Base-by-base conservation (phyloP, 2,888 invertebrate species). In the Lomographa bimaculata region DNA sequence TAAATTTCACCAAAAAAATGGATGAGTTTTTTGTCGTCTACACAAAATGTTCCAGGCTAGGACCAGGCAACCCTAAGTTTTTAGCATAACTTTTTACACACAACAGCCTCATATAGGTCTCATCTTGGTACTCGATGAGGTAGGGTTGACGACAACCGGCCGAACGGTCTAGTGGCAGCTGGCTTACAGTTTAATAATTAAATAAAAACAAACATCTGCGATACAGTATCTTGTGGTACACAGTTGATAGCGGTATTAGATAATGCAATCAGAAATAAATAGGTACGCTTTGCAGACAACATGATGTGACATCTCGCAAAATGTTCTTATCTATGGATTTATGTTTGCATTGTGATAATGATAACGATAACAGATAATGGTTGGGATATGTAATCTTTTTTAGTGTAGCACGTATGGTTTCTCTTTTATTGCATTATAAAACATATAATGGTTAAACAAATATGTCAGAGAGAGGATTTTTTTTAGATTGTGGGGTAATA, bases 291-390 rank as follows among this genome's bases (percentile, higher is more conserved):
- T 68, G 65, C 62, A 57, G 53, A 68, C 60, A 68, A 63, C 57
- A 66, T 68, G 72, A 79, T 71, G 72, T 64, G 70, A 54, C 75
- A 81, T 83, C 78, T 79, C 76, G 62, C 71, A 72, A 77, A 79
- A 77, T 54, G 50, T 12, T 9, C 25, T 27, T 80, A 81, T 80
- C 80, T 58, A 60, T 50, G 51, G 59, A 70, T 73, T 71, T 71
- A 40, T 79, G 77, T 83, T 76, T 76, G 70, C 56, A 56, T 50
- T 60, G 43, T 52, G 77, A 77, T 78, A 74, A 43, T 57, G 72
- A 66, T 69, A 71, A 54, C 64, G 64, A 61, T 66, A 64, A 46
- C 57, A 56, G 74, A 78, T 76, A 74, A 64, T 58, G 63, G 57
- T 60, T 48, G 43, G 67, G 76, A 71, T 76, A 73, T 72, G 63